Evolutionary conservation across 2,888 invertebrate genomes (phyloP), one percentile per base, ranked within the genome.

Genomic region (Xanthorhoe designata): DNA sequence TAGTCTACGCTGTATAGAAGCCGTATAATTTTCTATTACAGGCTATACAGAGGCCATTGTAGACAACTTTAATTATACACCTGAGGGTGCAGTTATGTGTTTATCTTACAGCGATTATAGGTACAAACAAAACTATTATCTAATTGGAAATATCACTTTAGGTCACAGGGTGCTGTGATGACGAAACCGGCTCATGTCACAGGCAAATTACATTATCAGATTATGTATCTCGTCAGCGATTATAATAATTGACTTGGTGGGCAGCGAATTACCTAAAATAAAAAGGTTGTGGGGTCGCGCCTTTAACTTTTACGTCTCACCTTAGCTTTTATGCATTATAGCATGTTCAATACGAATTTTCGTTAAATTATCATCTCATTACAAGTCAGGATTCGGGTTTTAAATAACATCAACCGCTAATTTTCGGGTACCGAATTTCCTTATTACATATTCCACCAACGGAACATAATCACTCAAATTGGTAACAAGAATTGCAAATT

Each of bases 401-500:
- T 78, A 80, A 85, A 83, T 82, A 84, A 70, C 69, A 86, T 79
- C 72, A 71, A 74, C 77, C 78, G 75, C 77, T 79, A 68, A 82
- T 87, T 86, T 87, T 83, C 77, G 77, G 64, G 58, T 59, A 59
- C 71, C 65, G 77, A 86, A 84, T 84, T 86, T 85, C 80, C 84
- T 88, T 84, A 89, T 87, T 87, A 88, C 81, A 85, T 84, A 86
- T 85, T 85, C 82, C 69, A 78, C 78, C 82, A 85, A 81, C 81
- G 79, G 80, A 76, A 81, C 75, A 80, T 90, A 87, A 89, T 89
- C 84, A 88, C 81, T 88, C 82, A 88, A 90, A 91, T 91, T 90
- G 85, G 86, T 88, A 88, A 87, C 83, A 82, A 79, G 88, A 86
- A 86, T 84, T 84, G 86, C 86, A 90, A 91, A 92, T 92, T 91